phyloP scores from a whole-genome alignment of 2,113 vertebrate genomes.

The Neoarius graeffei region DNA sequence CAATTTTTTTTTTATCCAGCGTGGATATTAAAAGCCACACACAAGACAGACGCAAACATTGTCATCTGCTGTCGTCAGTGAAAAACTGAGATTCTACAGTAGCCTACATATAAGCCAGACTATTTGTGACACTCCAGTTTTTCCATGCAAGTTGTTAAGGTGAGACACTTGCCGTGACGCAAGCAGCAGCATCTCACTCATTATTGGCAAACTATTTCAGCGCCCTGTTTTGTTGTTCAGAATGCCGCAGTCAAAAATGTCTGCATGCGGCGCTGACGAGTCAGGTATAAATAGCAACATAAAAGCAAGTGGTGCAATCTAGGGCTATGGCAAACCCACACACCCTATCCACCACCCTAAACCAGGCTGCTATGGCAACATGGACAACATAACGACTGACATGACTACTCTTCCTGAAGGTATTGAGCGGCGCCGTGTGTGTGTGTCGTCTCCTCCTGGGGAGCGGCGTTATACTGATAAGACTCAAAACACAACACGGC shows the following conservation, averaged over 20 bases:
- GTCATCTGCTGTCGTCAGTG: constrained; percentile 10
- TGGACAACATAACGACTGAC: constrained; percentile 70
- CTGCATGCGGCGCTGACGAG: constrained; percentile 67
- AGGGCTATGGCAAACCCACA: constrained; percentile 76
- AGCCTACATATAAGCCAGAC: constrained; percentile 14
- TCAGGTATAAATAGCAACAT: constrained; percentile 77
- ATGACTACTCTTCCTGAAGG: constrained; percentile 73
- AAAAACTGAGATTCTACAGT: background rate
- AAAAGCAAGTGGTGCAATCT: constrained; percentile 79
- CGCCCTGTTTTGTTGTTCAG: constrained; percentile 61
- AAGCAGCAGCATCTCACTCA: constrained; percentile 19
- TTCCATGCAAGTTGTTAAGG: constrained; percentile 30
- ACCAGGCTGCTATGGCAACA: constrained; percentile 78
- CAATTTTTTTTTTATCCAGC: background rate
- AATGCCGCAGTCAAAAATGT: constrained; percentile 66
- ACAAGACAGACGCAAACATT: background rate
- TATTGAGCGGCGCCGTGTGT: constrained; percentile 68
- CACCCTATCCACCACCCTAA: constrained; percentile 76
- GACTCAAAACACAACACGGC: constrained; percentile 49
- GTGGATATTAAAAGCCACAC: background rate
- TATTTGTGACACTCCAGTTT: background rate
- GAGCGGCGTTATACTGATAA: constrained; percentile 57
- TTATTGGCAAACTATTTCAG: constrained; percentile 57
- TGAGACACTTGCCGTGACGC: constrained; percentile 29
- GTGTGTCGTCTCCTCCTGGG: constrained; percentile 66